A percentile compares a stretch with the other conserved stretches of the same genome.
Evolutionary conservation across 2,113 vertebrate genomes (phyloP).

Genomic region (Uria aalge): DNA sequence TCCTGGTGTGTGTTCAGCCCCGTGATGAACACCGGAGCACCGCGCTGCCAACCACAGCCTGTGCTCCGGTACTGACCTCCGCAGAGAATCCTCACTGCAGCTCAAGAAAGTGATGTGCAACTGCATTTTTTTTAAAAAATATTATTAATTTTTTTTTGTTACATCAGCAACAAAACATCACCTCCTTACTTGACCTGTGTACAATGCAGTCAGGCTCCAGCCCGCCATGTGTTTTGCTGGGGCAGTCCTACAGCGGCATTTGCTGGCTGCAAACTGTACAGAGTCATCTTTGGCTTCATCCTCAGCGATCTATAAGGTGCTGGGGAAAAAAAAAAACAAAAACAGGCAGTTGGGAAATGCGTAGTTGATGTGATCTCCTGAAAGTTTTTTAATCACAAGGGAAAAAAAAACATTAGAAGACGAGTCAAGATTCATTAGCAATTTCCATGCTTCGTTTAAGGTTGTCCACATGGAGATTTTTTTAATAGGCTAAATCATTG

Average conservation of each 20-base stretch:
- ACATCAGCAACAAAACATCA: not conserved
- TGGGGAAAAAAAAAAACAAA: not conserved
- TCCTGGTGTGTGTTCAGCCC: not conserved
- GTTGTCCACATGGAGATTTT: not conserved
- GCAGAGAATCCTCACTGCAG: no score
- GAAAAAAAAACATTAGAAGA: not conserved
- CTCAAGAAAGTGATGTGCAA: not conserved
- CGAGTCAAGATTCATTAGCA: not conserved
- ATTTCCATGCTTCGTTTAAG: not conserved
- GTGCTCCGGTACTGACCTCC: not conserved
- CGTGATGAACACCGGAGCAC: rapidly evolving
- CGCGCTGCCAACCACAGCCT: not conserved
- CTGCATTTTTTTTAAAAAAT: no score
- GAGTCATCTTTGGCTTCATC: slow-evolving; percentile 68
- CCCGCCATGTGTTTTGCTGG: slow-evolving; percentile 68
- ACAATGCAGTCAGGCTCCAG: slow-evolving; percentile 60
- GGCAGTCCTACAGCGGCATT: slow-evolving; percentile 66
- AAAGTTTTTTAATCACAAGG: not conserved
- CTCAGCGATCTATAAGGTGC: slow-evolving; percentile 68
- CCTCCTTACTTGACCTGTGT: slow-evolving; percentile 65
- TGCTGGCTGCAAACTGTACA: slow-evolving; percentile 37
- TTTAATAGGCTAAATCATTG: no score
- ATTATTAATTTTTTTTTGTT: not conserved
- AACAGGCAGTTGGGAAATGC: not conserved
- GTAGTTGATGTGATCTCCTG: not conserved